phyloP scores from a whole-genome alignment of 2,888 invertebrate species.

The Cryptocheilus praepositus region DNA sequence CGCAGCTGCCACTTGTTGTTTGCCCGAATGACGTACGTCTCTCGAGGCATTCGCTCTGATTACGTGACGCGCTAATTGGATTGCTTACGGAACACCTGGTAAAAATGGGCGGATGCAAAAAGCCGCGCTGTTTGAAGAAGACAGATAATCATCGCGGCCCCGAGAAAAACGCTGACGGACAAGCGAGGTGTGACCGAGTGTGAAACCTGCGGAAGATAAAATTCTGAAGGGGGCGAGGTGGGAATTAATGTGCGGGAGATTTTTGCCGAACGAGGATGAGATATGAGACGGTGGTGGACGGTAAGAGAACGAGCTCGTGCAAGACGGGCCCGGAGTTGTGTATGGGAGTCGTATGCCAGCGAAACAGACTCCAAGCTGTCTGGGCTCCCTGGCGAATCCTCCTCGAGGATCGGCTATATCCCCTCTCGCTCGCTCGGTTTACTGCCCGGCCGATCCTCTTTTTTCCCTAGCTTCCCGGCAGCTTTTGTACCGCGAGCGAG shows the following conservation, averaged over 20 bases:
- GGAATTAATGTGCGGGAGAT: not conserved
- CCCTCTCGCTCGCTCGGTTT: slow-evolving; percentile 34
- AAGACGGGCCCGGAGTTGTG: slow-evolving; percentile 12
- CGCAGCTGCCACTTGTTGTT: slow-evolving; percentile 20
- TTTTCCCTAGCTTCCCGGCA: slow-evolving; percentile 37
- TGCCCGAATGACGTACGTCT: slow-evolving; percentile 19
- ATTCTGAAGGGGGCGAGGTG: not conserved
- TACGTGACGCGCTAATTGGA: slow-evolving; percentile 7
- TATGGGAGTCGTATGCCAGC: slow-evolving; percentile 20
- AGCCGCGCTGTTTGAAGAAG: too few species aligned
- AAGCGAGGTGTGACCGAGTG: too few species aligned
- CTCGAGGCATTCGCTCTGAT: not conserved
- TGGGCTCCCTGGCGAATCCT: slow-evolving; percentile 65
- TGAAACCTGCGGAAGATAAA: too few species aligned
- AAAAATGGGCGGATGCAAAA: too few species aligned
- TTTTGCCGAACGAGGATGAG: not conserved
- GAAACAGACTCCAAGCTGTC: slow-evolving; percentile 70
- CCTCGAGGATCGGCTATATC: slow-evolving; percentile 50
- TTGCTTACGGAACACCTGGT: slow-evolving; percentile 7
- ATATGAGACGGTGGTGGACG: slow-evolving; percentile 1
- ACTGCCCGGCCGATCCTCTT: slow-evolving; percentile 31
- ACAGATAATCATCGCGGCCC: too few species aligned
- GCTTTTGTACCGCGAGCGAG: slow-evolving; percentile 42
- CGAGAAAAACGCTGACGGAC: not conserved
- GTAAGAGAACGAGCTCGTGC: slow-evolving; percentile 13